These are phyloP conservation scores for Menidia menidia DNA, from an alignment of 2,797 vertebrate species.

Conservation along the genomic window DNA sequence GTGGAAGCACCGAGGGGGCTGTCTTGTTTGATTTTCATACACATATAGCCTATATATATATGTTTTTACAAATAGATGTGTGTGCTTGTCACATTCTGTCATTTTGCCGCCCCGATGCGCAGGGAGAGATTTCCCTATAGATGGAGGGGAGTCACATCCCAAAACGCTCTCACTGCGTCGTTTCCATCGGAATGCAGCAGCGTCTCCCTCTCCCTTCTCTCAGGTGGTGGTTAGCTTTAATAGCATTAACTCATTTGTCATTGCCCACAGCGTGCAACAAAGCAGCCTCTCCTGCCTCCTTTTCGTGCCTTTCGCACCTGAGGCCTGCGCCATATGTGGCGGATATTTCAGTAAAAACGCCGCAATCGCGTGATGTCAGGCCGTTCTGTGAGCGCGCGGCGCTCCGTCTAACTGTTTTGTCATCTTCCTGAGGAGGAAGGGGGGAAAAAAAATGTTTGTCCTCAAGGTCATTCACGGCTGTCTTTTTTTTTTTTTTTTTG, in stretches of 20 bases:
- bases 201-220: slow-evolving; percentile 25
- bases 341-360: slow-evolving; percentile 30
- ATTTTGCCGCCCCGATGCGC: slow-evolving; percentile 44
- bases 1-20: slow-evolving; percentile 2
- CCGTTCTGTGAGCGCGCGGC: background rate
- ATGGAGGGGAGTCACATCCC: slow-evolving; percentile 20
- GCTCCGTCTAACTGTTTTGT: slow-evolving; percentile 45
- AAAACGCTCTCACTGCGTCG: slow-evolving; percentile 74
- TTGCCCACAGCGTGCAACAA: slow-evolving; percentile 49
- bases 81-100: slow-evolving; percentile 27
- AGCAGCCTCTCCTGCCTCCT: slow-evolving; percentile 34
- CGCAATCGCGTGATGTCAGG: slow-evolving; percentile 43
- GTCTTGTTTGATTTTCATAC: background rate
- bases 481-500: slow-evolving; percentile 9
- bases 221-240: slow-evolving; percentile 54
- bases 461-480: slow-evolving; percentile 85
- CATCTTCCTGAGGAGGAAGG: slow-evolving; percentile 56
- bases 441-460: slow-evolving; percentile 56
- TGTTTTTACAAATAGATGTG: slow-evolving; percentile 26
- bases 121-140: slow-evolving; percentile 39
- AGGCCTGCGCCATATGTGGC: slow-evolving; percentile 31
- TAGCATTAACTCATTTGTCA: slow-evolving; percentile 56
- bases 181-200: slow-evolving; percentile 83
- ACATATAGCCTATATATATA: too few relatives aligned
- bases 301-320: slow-evolving; percentile 15